Percentiles rank a stretch among this genome's conserved stretches.
Evolutionary conservation across 2,797 vertebrate genomes (phyloP).

Genomic region (Enteromius argenteus): DNA sequence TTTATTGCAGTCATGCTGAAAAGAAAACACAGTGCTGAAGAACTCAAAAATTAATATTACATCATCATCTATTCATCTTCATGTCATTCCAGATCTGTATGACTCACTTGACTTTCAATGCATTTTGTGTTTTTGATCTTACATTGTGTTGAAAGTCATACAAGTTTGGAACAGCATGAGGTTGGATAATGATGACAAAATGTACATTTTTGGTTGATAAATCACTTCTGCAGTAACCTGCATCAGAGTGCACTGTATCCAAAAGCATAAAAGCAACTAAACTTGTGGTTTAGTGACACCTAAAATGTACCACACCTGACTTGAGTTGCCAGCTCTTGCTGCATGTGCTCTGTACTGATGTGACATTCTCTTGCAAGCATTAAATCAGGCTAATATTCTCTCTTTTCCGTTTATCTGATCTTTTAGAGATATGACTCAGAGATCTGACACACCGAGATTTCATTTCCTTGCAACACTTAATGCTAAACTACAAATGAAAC

Average conservation of each 20-base stretch:
- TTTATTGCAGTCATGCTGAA: not conserved
- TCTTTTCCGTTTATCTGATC: slow-evolving; percentile 41
- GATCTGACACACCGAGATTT: slow-evolving; percentile 24
- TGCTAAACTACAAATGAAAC: slow-evolving; percentile 23
- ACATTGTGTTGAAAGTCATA: not conserved
- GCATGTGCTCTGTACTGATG: slow-evolving; percentile 26
- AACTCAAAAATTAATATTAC: not conserved
- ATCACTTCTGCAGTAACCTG: not conserved
- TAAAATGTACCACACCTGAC: not conserved
- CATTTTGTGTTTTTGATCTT: not conserved
- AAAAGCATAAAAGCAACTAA: not conserved
- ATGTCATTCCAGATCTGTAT: not conserved
- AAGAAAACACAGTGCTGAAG: not conserved
- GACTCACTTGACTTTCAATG: not conserved
- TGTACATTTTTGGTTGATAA: not conserved
- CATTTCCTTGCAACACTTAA: slow-evolving; percentile 35
- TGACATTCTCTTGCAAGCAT: slow-evolving; percentile 22
- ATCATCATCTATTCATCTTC: not conserved
- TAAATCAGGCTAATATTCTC: slow-evolving; percentile 18
- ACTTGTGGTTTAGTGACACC: not conserved
- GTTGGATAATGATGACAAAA: not conserved
- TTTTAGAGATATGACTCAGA: slow-evolving; percentile 33
- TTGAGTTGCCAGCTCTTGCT: slow-evolving; percentile 22
- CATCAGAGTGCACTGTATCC: not conserved
- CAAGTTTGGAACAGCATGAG: not conserved